Evolutionary conservation across 2,113 vertebrate genomes (phyloP), one percentile per base, ranked within the genome.

Genomic region (Pterocles burchelli): DNA sequence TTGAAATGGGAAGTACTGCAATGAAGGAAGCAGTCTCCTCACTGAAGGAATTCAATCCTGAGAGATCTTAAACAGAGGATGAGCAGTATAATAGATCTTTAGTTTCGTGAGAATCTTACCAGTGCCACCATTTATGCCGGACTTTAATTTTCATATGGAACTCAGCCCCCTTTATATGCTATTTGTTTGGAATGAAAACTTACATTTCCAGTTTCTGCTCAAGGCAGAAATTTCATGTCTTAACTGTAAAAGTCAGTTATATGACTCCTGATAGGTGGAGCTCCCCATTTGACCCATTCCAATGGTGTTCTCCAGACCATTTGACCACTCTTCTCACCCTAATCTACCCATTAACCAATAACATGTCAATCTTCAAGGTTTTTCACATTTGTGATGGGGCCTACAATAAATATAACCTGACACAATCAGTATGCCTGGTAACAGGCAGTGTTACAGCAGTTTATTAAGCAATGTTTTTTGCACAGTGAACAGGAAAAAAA

Each of bases 251-350:
- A 87, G 21, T 41, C 28, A 72, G 31, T 0, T 3, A 54, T 83
- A 51, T 0, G 5, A 18, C 16, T 76, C 3, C 15, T 29, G 33
- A 25, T 16, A 52, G 26, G 26, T 57, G 11, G 51, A n/a, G 9
- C 58, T 66, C 17, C 20, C 10, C 13, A 2, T 10, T 1, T 24
- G 21, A 7, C 8, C 2, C 16, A 25, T 89, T 73, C 52, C 68
- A 4, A 34, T 0, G 0, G 3, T 72, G 13, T 51, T 84, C 45
- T 67, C 26, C 9, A 22, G 25, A 57, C 10, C 0, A 0, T 73
- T 34, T 63, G 16, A 77, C 20, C 17, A 17, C 25, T 70, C 38
- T 33, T 78, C 28, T 82, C 3, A 4, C 24, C 4, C 4, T 82
- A 45, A 45, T 38, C 5, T 48, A 29, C 46, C 22, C 13, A 12